Conservation (phyloP, 2,113 vertebrate species). For the Leucopsar rothschildi region DNA sequence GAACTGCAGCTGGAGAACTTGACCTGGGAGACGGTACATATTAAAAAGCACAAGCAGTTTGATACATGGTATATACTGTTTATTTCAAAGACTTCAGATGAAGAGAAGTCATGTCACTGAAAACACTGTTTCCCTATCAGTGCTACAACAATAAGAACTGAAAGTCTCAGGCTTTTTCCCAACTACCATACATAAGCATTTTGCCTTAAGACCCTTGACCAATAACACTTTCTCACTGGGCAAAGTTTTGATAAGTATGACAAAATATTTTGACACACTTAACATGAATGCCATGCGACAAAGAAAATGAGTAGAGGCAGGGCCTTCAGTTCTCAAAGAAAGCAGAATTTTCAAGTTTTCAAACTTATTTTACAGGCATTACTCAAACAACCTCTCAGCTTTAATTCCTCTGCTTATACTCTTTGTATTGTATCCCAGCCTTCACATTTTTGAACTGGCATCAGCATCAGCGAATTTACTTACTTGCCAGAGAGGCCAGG, state of each 20-base stretch:
- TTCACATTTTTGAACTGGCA: neutral
- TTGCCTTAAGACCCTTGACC: neutral
- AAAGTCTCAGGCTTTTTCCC: neutral
- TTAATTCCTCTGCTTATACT: neutral
- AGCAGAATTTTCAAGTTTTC: neutral
- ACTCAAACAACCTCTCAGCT: neutral
- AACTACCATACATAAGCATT: neutral
- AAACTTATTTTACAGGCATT: neutral
- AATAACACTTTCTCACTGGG: neutral
- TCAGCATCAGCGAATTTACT: conserved; percentile 43
- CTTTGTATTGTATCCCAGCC: neutral
- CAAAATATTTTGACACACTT: neutral
- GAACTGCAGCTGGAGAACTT: neutral
- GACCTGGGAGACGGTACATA: fast-evolving
- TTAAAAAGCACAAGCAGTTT: neutral
- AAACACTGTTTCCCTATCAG: neutral
- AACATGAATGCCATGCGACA: neutral
- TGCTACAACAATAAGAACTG: neutral
- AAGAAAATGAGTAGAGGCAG: neutral
- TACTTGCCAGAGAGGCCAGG: conserved; percentile 95
- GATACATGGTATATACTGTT: neutral
- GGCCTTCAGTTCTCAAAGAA: neutral
- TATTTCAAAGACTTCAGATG: neutral
- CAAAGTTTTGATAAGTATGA: neutral
- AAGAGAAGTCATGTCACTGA: neutral